phyloP scores from a whole-genome alignment of 2,113 vertebrate genomes.

The Chionomys nivalis region DNA sequence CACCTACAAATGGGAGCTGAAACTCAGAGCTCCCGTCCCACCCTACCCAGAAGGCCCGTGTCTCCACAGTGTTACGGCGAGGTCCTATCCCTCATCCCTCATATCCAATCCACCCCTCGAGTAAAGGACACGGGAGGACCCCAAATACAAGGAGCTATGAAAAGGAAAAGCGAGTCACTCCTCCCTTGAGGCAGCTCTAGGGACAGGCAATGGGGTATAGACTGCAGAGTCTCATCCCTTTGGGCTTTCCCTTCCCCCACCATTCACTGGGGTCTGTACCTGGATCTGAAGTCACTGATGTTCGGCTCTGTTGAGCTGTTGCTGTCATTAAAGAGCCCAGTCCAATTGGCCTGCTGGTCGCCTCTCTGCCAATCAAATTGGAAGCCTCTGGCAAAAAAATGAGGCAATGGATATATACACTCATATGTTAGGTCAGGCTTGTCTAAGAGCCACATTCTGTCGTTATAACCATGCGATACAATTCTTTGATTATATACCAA shows the following conservation, averaged over 20 bases:
- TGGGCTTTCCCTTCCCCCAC: slow-evolving; percentile 73
- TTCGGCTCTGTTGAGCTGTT: slow-evolving; percentile 95
- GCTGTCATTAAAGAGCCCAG: slow-evolving; percentile 96
- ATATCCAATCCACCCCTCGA: not conserved
- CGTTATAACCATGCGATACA: not conserved
- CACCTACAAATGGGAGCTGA: not conserved
- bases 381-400: slow-evolving; percentile 98
- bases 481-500: not conserved
- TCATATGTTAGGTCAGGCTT: slow-evolving; percentile 65
- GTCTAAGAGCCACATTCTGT: slow-evolving; percentile 65
- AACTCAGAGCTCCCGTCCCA: not conserved
- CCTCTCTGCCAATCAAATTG: slow-evolving; percentile 99
- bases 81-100: not conserved
- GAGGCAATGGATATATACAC: slow-evolving; percentile 93
- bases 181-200: not conserved
- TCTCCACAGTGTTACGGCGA: not conserved
- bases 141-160: not conserved
- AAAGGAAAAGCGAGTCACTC: not conserved
- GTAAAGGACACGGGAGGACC: not conserved
- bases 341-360: slow-evolving; percentile 98
- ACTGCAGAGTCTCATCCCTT: not conserved
- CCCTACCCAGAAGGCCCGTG: not conserved
- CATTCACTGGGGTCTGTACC: slow-evolving; percentile 90
- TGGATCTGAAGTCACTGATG: slow-evolving; percentile 96
- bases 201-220: not conserved